These are phyloP conservation scores for Drosophila testacea DNA, from an alignment of 2,888 invertebrate genomes.

Conservation along the genomic window DNA sequence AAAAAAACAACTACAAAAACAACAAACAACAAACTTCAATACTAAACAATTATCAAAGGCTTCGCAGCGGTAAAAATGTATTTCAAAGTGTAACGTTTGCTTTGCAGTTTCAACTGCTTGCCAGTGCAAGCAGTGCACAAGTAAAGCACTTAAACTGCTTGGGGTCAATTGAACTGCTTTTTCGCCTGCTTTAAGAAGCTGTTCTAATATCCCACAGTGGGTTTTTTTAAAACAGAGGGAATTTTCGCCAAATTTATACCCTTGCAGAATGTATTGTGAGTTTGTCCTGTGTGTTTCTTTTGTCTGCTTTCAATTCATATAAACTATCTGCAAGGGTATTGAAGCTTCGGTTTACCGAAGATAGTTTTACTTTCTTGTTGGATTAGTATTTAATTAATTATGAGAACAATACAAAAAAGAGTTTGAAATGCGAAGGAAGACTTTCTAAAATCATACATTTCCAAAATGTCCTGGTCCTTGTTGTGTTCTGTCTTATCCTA, in stretches of 20 bases:
- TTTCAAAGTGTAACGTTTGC: neutral
- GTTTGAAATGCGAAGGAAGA: conserved; percentile 15
- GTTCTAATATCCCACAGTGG: neutral
- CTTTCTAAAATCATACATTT: conserved; percentile 31
- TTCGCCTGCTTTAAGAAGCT: conserved; percentile 3
- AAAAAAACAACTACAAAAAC: conserved; percentile 39
- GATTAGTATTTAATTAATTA: neutral
- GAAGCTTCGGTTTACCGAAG: conserved; percentile 6
- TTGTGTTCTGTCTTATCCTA: conserved; percentile 47
- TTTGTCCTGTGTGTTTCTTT: neutral
- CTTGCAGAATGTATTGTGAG: neutral
- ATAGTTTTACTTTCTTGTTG: neutral
- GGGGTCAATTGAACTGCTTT: neutral
- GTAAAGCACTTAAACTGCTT: conserved; percentile 21
- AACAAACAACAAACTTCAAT: conserved; percentile 43
- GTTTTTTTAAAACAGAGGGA: conserved; percentile 6
- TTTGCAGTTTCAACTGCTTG: conserved; percentile 18
- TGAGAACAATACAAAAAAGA: neutral
- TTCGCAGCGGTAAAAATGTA: neutral
- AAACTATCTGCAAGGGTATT: conserved; percentile 11
- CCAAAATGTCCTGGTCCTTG: conserved; percentile 42
- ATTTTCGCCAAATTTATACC: neutral
- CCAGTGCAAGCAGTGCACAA: conserved; percentile 11
- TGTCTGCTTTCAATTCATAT: neutral
- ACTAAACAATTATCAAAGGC: conserved; percentile 17